Base-by-base conservation (phyloP, 2,888 invertebrate genomes). In the Laspeyria flexula region DNA sequence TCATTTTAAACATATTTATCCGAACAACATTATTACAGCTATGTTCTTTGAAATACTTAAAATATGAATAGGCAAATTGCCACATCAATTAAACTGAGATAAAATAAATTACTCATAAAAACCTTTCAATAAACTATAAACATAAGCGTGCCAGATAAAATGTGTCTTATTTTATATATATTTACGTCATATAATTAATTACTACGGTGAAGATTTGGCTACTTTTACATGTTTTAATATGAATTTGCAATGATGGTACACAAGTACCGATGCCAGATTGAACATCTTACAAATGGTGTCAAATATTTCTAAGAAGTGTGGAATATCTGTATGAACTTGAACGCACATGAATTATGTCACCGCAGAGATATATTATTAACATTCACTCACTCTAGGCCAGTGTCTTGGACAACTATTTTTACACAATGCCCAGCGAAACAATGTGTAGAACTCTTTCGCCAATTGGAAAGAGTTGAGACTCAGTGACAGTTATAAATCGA, bases 401-500 rank as follows among this genome's bases (percentile, higher is more conserved):
- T 77, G 75, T 78, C 78, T 79, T 77, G 75, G 71, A 44, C 73
- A 66, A 56, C 74, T 88, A 88, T 88, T 88, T 86, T 79, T 80
- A 81, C 43, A 60, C 53, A 65, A 46, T 55, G 67, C 64, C 72
- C 77, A 75, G 73, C 60, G 66, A 74, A 83, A 85, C 85, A 83
- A 87, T 74, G 81, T 75, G 61, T 65, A 60, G 67, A 75, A 79
- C 72, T 79, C 76, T 83, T 84, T 79, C 81, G 85, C 83, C 84
- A 84, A 83, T 85, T 82, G 83, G 81, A 82, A 87, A 86, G 77
- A 81, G 77, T 83, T 83, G 73, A 66, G 66, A 75, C 68, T 57
- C 59, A 37, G 67, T 75, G 84, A 82, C 86, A 85, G 70, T 79
- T 79, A 85, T 80, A 76, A 85, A 88, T 85, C 61, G 75, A 68